phyloP scores from a whole-genome alignment of 2,113 vertebrate species.

The Caranx ignobilis region DNA sequence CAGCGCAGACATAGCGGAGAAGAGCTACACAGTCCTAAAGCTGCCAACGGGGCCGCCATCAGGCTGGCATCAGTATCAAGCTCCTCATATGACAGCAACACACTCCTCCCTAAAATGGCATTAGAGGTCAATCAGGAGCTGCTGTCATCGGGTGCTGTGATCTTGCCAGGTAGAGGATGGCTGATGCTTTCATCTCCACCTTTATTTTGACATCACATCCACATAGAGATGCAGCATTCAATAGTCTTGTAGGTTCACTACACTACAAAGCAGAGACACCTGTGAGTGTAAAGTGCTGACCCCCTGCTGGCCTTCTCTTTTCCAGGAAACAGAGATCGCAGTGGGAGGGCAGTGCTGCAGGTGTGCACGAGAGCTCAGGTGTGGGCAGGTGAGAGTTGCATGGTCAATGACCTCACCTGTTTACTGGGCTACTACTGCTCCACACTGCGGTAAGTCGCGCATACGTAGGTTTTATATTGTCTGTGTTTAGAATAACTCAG shows the following conservation, averaged over 20 bases:
- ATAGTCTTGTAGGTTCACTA: background rate
- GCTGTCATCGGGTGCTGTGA: conserved; percentile 82
- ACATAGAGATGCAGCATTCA: background rate
- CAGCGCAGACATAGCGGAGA: conserved; percentile 60
- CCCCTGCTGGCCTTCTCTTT: conserved; percentile 36
- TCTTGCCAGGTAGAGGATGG: conserved; percentile 82
- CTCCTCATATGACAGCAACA: conserved; percentile 34
- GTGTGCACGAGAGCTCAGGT: conserved; percentile 81
- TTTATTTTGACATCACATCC: background rate
- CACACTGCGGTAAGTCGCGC: conserved; percentile 83
- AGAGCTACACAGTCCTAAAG: conserved; percentile 61
- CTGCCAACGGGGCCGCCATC: conserved; percentile 47
- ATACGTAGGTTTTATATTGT: background rate
- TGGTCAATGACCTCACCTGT: conserved; percentile 77
- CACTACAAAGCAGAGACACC: background rate
- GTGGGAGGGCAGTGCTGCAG: conserved; percentile 85
- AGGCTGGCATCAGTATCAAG: conserved; percentile 21
- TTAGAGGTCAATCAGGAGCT: conserved; percentile 83
- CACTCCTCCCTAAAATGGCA: conserved; percentile 67
- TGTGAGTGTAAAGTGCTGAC: conserved; percentile 8
- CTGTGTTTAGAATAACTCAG: conserved; percentile 3
- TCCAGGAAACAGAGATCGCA: conserved; percentile 86
- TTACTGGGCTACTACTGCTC: conserved; percentile 85
- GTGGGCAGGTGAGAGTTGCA: conserved; percentile 80
- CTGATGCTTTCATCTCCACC: background rate